Conservation (phyloP, 2,113 vertebrate species). For the Pterocles orientalis region DNA sequence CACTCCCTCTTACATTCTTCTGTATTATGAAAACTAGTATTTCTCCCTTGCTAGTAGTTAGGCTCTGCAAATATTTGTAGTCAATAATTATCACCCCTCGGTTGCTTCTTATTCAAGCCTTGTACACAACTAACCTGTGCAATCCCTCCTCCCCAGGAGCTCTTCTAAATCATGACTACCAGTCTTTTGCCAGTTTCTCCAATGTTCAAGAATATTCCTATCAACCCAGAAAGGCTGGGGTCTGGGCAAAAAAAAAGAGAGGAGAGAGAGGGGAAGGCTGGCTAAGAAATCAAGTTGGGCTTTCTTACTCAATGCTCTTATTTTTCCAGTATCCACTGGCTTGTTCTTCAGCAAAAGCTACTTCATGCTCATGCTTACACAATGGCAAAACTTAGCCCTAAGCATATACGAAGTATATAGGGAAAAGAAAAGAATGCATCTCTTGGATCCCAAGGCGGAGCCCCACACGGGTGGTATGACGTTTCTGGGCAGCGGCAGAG, state of each 20-base stretch:
- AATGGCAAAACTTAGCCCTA: slow-evolving; percentile 47
- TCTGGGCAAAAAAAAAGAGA: background rate
- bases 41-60: background rate
- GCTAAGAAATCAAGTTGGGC: background rate
- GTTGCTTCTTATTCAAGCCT: background rate
- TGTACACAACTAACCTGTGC: background rate
- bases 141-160: background rate
- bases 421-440: slow-evolving; percentile 37
- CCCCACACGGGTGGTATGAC: background rate
- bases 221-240: background rate
- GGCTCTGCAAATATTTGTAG: background rate
- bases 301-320: background rate
- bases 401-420: background rate
- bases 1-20: background rate
- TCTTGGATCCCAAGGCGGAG: background rate
- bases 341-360: slow-evolving; percentile 21
- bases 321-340: slow-evolving; percentile 7
- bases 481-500: background rate
- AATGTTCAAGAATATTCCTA: background rate
- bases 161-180: background rate
- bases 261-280: background rate
- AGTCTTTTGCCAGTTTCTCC: background rate
- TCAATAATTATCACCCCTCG: background rate
- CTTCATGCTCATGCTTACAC: slow-evolving; percentile 18
- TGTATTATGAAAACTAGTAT: background rate